phyloP scores from a whole-genome alignment of 2,888 invertebrate genomes.

The Dione juno region DNA sequence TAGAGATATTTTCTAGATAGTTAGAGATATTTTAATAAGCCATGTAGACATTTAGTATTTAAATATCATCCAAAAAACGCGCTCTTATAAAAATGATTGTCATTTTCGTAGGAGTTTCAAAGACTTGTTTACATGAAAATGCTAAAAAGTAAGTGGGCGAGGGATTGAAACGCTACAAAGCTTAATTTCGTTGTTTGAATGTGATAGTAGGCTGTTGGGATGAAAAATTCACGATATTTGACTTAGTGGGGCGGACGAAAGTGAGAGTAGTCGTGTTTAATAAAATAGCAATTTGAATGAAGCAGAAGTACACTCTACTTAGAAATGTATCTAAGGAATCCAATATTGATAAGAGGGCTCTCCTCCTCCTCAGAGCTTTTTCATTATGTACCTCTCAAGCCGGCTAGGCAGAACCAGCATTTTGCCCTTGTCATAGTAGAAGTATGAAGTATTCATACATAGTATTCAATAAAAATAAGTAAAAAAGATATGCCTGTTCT shows the following conservation, averaged over 20 bases:
- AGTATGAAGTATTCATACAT: background rate
- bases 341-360: background rate
- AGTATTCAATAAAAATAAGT: constrained; percentile 9
- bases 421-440: background rate
- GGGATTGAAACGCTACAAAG: constrained; percentile 28
- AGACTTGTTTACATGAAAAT: constrained; percentile 23
- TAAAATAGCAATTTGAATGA: constrained; percentile 4
- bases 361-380: background rate
- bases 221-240: constrained; percentile 25
- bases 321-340: background rate
- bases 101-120: constrained; percentile 3
- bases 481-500: constrained; percentile 28
- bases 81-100: too few relatives aligned
- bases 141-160: constrained; percentile 30
- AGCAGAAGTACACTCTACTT: background rate
- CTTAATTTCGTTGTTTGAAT: constrained; percentile 30
- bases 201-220: constrained; percentile 21
- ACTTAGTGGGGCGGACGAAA: background rate
- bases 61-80: too few relatives aligned
- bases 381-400: background rate
- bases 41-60: too few relatives aligned
- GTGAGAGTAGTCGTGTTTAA: background rate
- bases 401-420: background rate
- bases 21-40: too few relatives aligned
- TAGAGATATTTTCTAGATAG: too few relatives aligned